Percentiles rank a stretch among this genome's conserved stretches.
These are phyloP conservation scores for Dromius quadrimaculatus DNA, from an alignment of 2,888 invertebrate species.

Conservation along the genomic window DNA sequence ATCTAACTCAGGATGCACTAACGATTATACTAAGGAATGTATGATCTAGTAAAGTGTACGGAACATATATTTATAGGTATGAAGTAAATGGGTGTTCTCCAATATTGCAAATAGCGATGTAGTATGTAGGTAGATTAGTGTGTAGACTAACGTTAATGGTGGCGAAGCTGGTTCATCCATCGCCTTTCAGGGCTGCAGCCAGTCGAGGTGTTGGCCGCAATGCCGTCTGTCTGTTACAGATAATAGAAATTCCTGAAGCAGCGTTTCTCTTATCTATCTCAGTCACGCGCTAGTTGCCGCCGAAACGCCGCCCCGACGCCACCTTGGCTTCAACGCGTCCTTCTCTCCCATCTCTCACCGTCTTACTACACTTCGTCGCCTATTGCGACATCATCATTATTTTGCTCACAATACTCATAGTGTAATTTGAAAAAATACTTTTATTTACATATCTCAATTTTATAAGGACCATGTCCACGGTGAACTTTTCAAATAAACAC, in stretches of 20 bases:
- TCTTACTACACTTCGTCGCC: constrained; percentile 31
- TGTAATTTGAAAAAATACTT: too few species aligned
- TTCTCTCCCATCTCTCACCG: constrained; percentile 18
- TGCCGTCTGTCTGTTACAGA: constrained; percentile 57
- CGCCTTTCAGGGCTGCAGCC: constrained; percentile 31
- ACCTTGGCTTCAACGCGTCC: constrained; percentile 36
- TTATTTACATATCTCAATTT: too few species aligned
- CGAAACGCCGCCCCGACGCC: constrained; percentile 49
- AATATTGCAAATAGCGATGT: background rate
- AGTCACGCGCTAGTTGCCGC: constrained; percentile 56
- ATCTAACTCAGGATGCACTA: too few species aligned
- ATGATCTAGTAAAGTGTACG: too few species aligned
- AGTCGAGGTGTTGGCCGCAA: constrained; percentile 53
- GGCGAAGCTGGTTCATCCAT: constrained; percentile 36
- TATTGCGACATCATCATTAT: too few species aligned
- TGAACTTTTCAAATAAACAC: too few species aligned
- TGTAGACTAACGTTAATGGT: background rate
- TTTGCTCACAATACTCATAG: too few species aligned
- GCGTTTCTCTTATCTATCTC: constrained; percentile 55
- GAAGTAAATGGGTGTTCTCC: background rate
- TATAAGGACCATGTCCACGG: too few species aligned
- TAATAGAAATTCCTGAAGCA: constrained; percentile 58
- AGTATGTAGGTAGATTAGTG: background rate
- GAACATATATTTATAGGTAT: background rate
- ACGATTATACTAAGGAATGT: too few species aligned